These are phyloP conservation scores for Calameuta filiformis DNA, from an alignment of 2,888 invertebrate species.

Conservation along the genomic window DNA sequence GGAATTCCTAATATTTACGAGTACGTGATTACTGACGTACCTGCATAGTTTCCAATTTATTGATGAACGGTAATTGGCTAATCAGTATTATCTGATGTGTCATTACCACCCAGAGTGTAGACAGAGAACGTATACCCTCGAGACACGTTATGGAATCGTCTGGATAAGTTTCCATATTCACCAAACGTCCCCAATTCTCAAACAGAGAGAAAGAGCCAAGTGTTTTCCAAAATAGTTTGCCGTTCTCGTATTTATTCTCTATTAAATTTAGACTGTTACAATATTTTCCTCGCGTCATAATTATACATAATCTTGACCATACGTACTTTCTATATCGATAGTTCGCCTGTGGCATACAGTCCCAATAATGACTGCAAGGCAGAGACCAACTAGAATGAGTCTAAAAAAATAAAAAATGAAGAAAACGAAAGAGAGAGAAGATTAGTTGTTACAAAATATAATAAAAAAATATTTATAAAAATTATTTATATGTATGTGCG, in stretches of 20 bases:
- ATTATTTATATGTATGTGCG: not conserved
- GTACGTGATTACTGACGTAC: conserved; percentile 6
- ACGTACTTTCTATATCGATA: too few relatives aligned
- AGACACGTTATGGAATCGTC: conserved; percentile 25
- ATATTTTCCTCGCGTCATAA: not conserved
- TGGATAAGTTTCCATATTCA: conserved; percentile 18
- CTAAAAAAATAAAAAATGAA: too few relatives aligned
- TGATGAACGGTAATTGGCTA: conserved; percentile 21
- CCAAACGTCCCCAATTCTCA: conserved; percentile 24
- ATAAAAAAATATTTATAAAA: not conserved
- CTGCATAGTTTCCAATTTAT: conserved; percentile 17
- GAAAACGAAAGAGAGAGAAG: too few relatives aligned
- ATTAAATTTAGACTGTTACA: not conserved
- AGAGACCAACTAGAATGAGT: too few relatives aligned
- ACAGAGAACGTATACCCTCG: conserved; percentile 27
- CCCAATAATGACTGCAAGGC: too few relatives aligned
- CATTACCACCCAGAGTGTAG: conserved; percentile 27
- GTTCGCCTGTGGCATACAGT: too few relatives aligned
- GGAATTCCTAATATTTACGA: not conserved
- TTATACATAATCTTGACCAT: not conserved
- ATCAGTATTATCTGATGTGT: conserved; percentile 29
- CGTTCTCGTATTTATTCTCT: not conserved
- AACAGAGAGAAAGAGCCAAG: conserved; percentile 14
- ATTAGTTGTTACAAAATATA: too few relatives aligned
- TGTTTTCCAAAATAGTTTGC: not conserved